Percentiles rank a stretch among this genome's conserved stretches.
Evolutionary conservation across 2,113 vertebrate genomes (phyloP).

Genomic region (Bambusicola thoracicus): DNA sequence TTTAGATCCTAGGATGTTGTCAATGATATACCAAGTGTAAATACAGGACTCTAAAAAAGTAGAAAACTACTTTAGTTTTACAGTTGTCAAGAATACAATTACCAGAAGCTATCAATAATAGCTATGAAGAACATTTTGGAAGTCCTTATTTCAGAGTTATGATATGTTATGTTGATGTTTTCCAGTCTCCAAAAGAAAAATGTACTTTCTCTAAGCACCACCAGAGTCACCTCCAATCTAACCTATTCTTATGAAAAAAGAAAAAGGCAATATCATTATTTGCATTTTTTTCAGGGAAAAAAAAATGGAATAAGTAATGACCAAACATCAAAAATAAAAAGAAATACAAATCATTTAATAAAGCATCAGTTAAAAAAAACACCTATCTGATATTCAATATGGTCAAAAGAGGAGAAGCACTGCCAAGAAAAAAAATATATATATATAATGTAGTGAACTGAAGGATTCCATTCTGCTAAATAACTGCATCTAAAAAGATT

Average conservation of each 20-base stretch:
- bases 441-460: background rate
- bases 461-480: background rate
- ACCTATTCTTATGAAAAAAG: background rate
- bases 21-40: background rate
- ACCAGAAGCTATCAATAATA: background rate
- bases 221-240: background rate
- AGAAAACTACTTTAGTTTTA: background rate
- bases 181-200: background rate
- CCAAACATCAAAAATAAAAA: background rate
- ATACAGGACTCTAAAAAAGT: background rate
- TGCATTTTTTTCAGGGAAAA: background rate
- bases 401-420: background rate
- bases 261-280: background rate
- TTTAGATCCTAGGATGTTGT: background rate
- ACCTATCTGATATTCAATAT: background rate
- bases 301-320: background rate
- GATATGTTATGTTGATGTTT: background rate
- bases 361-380: background rate
- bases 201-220: background rate
- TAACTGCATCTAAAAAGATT: background rate
- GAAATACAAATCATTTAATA: background rate
- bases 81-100: background rate
- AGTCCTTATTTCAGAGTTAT: background rate
- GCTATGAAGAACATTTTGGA: background rate
- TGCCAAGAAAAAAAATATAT: background rate